Conservation (phyloP, 2,888 invertebrate genomes). For the Xestia xanthographa region DNA sequence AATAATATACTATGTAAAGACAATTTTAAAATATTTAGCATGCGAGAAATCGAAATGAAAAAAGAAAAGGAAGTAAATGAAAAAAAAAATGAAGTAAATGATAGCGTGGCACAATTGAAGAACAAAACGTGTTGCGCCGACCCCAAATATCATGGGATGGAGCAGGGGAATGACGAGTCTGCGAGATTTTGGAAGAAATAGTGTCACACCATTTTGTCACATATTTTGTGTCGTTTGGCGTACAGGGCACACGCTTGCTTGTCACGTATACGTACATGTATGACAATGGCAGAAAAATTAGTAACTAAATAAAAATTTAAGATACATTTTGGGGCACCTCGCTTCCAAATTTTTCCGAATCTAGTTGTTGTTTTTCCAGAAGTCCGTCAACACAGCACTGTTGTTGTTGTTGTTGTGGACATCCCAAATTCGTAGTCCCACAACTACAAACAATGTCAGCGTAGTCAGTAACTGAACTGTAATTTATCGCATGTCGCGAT, state of each 20-base stretch:
- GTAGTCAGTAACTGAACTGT: conserved; percentile 72
- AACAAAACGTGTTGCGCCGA: too few relatives aligned
- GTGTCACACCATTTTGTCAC: too few relatives aligned
- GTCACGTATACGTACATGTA: too few relatives aligned
- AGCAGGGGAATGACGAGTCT: too few relatives aligned
- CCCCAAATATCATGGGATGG: too few relatives aligned
- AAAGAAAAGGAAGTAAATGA: not conserved
- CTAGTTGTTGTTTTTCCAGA: conserved; percentile 30
- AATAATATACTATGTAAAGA: not conserved
- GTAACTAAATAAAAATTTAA: conserved; percentile 1
- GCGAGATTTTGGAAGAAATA: too few relatives aligned
- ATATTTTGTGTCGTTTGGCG: too few relatives aligned
- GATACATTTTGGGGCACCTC: not conserved
- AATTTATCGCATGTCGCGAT: conserved; percentile 78
- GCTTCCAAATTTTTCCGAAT: not conserved
- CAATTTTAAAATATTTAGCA: not conserved
- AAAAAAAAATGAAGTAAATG: not conserved
- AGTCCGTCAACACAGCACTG: conserved; percentile 30
- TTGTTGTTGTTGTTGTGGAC: conserved; percentile 42
- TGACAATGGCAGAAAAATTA: too few relatives aligned
- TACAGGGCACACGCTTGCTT: too few relatives aligned
- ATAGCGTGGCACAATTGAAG: not conserved
- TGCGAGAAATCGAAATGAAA: not conserved
- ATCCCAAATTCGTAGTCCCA: conserved; percentile 50
- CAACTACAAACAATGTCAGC: conserved; percentile 54